Base-by-base conservation (phyloP, 2,888 invertebrate genomes). In the Rhamnusium bicolor region DNA sequence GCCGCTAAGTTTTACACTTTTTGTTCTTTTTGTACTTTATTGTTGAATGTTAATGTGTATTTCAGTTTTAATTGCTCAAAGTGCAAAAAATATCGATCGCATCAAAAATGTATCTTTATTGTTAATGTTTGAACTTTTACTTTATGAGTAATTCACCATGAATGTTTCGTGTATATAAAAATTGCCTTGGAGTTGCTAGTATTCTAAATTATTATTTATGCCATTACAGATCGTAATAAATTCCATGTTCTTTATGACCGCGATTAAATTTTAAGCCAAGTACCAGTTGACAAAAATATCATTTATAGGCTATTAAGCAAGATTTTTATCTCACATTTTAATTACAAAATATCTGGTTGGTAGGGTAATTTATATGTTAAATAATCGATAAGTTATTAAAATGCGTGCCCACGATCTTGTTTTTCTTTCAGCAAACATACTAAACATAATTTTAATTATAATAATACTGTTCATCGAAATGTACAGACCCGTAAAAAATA, bases 321-420 rank as follows among this genome's bases (percentile, higher is more conserved):
- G 81, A 81, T 81, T 80, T 81, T 82, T 78, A 82, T 82, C 80
- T 77, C 74, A 74, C 73, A 79, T 80, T 82, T 83, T 82, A 81
- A 82, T 82, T 82, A 81, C 79, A 76, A 79, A 80, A 78, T 80
- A 79, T 77, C 78, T 78, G 73, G 67, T 61, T 16, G 67, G 60
- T 58, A 54, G 71, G 71, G 79, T 81, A 83, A 81, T 82, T 82
- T 81, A 82, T 81, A 83, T 82, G 81, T 80, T 81, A 80, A 82
- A 79, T 82, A 81, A 84, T 84, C 83, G 81, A 83, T 82, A 74
- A 79, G 82, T 80, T 81, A 83, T 84, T 84, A 84, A 83, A 83
- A 84, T 84, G 83, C 83, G 77, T 74, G 77, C 76, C 80, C 82
- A 83, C 83, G 84, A 78, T 75, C 78, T 77, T 76, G 75, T 77